Conservation (phyloP, 2,113 vertebrate species). For the Psilopsiagon aurifrons region DNA sequence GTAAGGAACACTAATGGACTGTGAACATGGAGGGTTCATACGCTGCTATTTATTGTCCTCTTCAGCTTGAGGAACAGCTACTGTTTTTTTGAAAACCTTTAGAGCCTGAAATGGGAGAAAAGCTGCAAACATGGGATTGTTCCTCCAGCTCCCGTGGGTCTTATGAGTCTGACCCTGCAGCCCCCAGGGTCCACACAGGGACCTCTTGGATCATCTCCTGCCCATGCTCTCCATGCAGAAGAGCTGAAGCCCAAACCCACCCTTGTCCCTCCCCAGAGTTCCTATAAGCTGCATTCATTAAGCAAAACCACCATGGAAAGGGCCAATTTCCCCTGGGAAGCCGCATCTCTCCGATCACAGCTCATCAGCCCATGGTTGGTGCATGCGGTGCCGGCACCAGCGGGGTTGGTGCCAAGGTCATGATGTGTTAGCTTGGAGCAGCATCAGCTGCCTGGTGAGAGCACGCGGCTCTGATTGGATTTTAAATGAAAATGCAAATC, state of each 20-base stretch:
- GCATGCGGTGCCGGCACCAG: rapidly evolving
- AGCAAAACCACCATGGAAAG: neutral
- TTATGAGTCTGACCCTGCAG: rapidly evolving
- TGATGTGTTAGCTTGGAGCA: neutral
- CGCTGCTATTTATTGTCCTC: neutral
- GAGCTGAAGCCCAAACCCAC: neutral
- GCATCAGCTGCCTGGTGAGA: neutral
- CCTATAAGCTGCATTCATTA: neutral
- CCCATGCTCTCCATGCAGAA: neutral
- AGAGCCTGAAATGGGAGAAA: neutral
- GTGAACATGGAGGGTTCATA: neutral
- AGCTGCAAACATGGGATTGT: neutral
- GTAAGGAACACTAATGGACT: neutral
- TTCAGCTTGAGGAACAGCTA: neutral
- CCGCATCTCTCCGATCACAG: rapidly evolving
- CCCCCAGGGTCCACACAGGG: rapidly evolving
- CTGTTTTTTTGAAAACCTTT: neutral
- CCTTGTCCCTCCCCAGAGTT: neutral
- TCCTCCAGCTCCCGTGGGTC: neutral
- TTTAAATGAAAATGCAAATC: neutral
- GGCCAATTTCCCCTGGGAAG: neutral
- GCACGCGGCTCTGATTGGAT: rapidly evolving
- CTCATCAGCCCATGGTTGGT: neutral
- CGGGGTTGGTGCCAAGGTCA: neutral
- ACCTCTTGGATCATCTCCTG: neutral